A percentile compares a stretch with the other conserved stretches of the same genome.
These are phyloP conservation scores for Isichthys henryi DNA, from an alignment of 2,113 vertebrate species.

Conservation along the genomic window DNA sequence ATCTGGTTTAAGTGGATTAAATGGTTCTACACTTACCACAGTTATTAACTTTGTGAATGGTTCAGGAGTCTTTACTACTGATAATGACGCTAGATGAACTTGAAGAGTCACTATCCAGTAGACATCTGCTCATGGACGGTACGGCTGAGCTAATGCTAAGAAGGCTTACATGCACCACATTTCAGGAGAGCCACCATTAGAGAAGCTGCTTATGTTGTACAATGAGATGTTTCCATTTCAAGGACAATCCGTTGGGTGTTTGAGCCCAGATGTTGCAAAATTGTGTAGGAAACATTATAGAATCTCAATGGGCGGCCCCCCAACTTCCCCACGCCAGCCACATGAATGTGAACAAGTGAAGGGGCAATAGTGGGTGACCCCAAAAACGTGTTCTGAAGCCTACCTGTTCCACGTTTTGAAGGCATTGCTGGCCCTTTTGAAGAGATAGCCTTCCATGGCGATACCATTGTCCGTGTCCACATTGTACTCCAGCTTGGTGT, in stretches of 20 bases:
- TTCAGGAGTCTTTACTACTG: not conserved
- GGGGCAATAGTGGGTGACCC: no score
- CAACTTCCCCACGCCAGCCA: not conserved
- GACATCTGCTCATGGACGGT: not conserved
- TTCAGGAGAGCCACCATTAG: not conserved
- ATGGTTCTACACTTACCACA: not conserved
- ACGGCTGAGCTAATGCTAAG: not conserved
- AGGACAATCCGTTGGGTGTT: not conserved
- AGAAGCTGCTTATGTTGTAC: not conserved
- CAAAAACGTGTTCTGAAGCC: not conserved
- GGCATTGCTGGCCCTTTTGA: constrained; percentile 77
- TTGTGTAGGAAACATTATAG: not conserved
- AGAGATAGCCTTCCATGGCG: constrained; percentile 77
- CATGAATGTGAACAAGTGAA: not conserved
- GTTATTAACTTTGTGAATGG: not conserved
- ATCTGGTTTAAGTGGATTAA: not conserved
- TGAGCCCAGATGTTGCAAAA: not conserved
- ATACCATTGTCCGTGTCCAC: constrained; percentile 71
- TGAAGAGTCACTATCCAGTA: not conserved
- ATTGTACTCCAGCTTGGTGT: constrained; percentile 69
- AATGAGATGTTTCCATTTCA: not conserved
- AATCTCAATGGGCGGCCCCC: not conserved
- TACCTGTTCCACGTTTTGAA: constrained; percentile 85
- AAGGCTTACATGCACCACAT: not conserved
- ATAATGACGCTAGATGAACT: not conserved